Conservation (phyloP, 2,888 invertebrate species). For the Nebria salina region DNA sequence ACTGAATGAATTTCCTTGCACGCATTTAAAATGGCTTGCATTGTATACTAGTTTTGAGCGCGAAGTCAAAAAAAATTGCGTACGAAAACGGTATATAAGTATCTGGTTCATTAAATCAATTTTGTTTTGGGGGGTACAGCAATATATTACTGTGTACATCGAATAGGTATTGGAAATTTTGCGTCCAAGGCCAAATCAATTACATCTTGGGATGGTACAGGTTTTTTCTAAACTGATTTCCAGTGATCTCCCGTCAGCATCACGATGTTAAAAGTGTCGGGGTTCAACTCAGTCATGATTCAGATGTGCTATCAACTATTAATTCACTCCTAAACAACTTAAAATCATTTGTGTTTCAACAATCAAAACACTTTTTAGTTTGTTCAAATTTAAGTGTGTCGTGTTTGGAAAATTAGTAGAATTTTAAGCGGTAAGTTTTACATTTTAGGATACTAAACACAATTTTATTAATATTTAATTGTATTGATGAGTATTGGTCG, state of each 20-base stretch:
- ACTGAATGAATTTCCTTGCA: no score
- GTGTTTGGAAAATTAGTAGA: neutral
- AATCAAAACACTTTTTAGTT: neutral
- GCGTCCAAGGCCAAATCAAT: slow-evolving; percentile 34
- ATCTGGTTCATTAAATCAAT: neutral
- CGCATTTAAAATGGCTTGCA: no score
- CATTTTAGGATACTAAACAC: no score
- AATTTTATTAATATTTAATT: no score
- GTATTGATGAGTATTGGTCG: no score
- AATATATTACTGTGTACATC: neutral
- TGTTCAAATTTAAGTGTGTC: neutral
- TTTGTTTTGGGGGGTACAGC: neutral
- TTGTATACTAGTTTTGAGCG: neutral
- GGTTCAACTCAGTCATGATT: neutral
- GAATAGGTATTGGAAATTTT: neutral
- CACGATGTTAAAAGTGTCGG: neutral
- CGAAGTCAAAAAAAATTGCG: neutral
- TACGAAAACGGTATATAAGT: neutral
- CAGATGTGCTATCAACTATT: neutral
- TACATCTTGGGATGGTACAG: slow-evolving; percentile 21
- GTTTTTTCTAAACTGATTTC: slow-evolving; percentile 33
- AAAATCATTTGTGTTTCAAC: neutral
- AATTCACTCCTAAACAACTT: neutral
- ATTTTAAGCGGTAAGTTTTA: neutral
- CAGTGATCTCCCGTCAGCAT: slow-evolving; percentile 10